A percentile compares a stretch with the other conserved stretches of the same genome.
Conservation (phyloP, 2,113 vertebrate genomes). For the Probosciger aterrimus region DNA sequence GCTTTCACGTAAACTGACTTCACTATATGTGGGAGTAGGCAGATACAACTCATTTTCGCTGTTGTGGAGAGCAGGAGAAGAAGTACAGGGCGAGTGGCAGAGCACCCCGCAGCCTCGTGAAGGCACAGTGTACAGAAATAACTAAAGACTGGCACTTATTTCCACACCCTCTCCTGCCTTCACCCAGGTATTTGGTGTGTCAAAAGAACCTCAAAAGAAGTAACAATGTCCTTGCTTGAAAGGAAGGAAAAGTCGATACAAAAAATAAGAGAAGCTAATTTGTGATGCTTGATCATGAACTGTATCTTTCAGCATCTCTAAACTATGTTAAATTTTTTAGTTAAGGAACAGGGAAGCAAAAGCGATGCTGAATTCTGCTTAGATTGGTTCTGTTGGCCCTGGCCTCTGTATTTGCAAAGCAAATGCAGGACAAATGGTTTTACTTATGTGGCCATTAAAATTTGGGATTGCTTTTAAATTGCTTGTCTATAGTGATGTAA, state of each 20-base stretch:
- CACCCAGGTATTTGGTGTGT: not conserved
- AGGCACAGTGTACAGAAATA: not conserved
- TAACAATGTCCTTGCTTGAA: not conserved
- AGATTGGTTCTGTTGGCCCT: not conserved
- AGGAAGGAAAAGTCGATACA: not conserved
- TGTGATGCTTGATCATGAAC: not conserved
- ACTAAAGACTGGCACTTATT: not conserved
- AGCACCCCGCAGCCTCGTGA: not conserved
- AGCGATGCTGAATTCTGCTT: not conserved
- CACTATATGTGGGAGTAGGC: not conserved
- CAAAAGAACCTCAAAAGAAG: not conserved
- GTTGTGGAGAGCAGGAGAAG: not conserved
- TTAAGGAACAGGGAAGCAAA: not conserved
- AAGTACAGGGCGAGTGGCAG: not conserved
- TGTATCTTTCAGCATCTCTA: not conserved
- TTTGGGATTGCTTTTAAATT: not conserved
- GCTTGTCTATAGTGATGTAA: not conserved
- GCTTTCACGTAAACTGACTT: not conserved
- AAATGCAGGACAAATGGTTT: not conserved
- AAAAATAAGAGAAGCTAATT: not conserved
- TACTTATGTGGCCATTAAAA: not conserved
- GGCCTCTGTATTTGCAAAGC: not conserved
- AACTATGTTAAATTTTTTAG: not conserved
- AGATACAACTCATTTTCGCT: not conserved
- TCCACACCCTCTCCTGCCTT: not conserved